Evolutionary conservation across 2,113 vertebrate species (phyloP).

Genomic region (Gopherus evgoodei): DNA sequence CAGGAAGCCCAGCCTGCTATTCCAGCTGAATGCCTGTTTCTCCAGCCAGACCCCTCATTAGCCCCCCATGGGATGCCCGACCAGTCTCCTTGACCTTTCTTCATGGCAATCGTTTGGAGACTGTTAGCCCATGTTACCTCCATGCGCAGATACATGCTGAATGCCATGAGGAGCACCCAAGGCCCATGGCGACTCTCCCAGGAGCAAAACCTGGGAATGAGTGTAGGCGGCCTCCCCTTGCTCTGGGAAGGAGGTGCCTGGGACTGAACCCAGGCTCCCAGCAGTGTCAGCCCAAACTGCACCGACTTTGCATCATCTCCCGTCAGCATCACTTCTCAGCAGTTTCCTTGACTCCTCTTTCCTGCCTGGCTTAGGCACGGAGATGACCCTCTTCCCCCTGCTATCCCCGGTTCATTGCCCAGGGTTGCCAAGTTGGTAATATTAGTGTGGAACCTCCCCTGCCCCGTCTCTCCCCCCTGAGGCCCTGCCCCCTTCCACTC

Average conservation of each 20-base stretch:
- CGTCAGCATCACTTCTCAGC: background rate
- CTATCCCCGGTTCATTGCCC: background rate
- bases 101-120: too few species aligned
- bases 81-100: too few species aligned
- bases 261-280: background rate
- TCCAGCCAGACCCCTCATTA: background rate
- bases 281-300: background rate
- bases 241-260: background rate
- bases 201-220: too few species aligned
- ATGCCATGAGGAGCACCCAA: too few species aligned
- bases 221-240: background rate
- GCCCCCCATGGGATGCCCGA: too few species aligned
- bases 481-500: too few species aligned
- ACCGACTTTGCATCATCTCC: background rate
- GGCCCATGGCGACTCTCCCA: too few species aligned
- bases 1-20: background rate
- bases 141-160: too few species aligned
- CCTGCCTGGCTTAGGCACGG: too few species aligned
- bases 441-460: background rate
- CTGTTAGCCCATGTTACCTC: too few species aligned
- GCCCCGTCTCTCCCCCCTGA: background rate
- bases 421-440: too few species aligned
- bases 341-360: background rate
- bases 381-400: background rate
- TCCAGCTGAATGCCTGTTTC: background rate